Percentiles rank a stretch among this genome's conserved stretches.
These are phyloP conservation scores for Cylas formicarius DNA, from an alignment of 1,140 invertebrate genomes.

Conservation along the genomic window DNA sequence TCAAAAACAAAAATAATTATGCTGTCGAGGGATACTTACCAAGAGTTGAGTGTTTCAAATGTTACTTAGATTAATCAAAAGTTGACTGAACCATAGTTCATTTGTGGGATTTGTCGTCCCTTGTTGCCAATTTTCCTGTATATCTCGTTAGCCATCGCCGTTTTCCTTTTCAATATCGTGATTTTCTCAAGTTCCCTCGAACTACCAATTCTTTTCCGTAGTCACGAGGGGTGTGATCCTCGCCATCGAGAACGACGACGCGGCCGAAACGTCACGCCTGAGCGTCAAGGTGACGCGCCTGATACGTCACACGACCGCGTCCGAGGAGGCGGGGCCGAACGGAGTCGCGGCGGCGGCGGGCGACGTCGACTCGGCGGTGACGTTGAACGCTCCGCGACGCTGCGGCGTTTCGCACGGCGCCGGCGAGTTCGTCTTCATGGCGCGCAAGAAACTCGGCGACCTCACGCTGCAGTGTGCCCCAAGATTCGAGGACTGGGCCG, in stretches of 20 bases:
- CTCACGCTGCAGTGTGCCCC: constrained; percentile 67
- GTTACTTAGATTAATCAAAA: too few species aligned
- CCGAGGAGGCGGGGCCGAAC: constrained; percentile 36
- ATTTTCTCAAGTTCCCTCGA: too few species aligned
- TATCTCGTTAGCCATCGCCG: too few species aligned
- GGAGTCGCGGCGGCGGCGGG: constrained; percentile 32
- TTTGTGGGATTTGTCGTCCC: too few species aligned
- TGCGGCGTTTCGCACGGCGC: constrained; percentile 63
- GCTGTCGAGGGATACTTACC: too few species aligned
- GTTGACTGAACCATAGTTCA: too few species aligned
- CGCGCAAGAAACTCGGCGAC: constrained; percentile 60
- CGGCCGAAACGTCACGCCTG: constrained; percentile 58
- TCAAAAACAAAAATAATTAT: too few species aligned
- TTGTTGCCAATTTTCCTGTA: too few species aligned
- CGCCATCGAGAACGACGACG: constrained; percentile 53
- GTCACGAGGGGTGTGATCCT: constrained; percentile 62
- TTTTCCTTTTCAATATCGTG: too few species aligned
- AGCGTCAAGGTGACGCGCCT: constrained; percentile 60
- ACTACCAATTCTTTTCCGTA: constrained; percentile 39
- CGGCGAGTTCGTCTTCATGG: constrained; percentile 76
- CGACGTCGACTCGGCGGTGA: constrained; percentile 32
- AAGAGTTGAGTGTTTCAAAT: too few species aligned
- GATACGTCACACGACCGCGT: constrained; percentile 49
- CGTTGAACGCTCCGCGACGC: constrained; percentile 52
- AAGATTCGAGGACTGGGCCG: constrained; percentile 59